Evolutionary conservation across 2,888 invertebrate genomes (phyloP).

Genomic region (Pyrocoelia pectoralis): DNA sequence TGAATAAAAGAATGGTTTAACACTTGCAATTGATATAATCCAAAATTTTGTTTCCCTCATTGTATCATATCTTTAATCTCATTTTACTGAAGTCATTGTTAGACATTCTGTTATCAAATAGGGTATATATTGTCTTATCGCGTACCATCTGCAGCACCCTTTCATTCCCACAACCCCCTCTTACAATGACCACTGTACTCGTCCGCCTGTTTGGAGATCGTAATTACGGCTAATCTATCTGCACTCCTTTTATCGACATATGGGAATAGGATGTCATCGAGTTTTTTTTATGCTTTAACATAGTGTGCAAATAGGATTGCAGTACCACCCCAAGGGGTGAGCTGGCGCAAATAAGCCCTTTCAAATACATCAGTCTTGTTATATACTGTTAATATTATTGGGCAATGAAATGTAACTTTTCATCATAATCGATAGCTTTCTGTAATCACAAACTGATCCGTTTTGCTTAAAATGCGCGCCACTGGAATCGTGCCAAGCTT

Average conservation of each 20-base stretch:
- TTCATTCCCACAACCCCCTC: constrained; percentile 55
- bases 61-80: constrained; percentile 25
- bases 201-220: constrained; percentile 57
- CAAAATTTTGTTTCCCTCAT: neutral
- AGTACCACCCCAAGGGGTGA: constrained; percentile 39
- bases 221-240: constrained; percentile 58
- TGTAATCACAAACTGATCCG: too few species aligned
- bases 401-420: constrained; percentile 30
- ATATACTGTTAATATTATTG: constrained; percentile 25
- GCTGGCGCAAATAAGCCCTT: constrained; percentile 45
- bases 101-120: constrained; percentile 38
- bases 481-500: too few species aligned
- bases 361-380: constrained; percentile 25
- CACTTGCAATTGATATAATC: neutral
- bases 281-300: constrained; percentile 29
- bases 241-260: constrained; percentile 55
- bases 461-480: too few species aligned
- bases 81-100: constrained; percentile 42
- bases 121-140: constrained; percentile 56
- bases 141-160: constrained; percentile 52
- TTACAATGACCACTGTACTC: constrained; percentile 52
- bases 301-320: constrained; percentile 34
- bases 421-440: constrained; percentile 7
- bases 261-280: constrained; percentile 50
- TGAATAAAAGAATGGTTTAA: neutral